Percentiles rank a stretch among this genome's conserved stretches.
phyloP scores from a whole-genome alignment of 2,113 vertebrate species.

The Galemys pyrenaicus region DNA sequence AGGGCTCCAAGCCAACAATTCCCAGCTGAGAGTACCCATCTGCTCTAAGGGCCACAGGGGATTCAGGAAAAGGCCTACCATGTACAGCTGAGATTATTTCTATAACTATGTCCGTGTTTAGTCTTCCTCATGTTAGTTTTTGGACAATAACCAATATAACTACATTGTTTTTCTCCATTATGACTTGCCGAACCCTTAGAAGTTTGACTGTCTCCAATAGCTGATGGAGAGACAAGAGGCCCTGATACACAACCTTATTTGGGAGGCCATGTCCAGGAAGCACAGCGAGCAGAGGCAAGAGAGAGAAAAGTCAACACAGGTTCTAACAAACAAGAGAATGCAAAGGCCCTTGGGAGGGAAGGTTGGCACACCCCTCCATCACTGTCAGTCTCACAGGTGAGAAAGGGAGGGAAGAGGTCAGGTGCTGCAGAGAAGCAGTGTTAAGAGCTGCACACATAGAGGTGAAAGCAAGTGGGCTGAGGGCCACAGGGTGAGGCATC shows the following conservation, averaged over 20 bases:
- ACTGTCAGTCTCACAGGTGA: rapidly evolving
- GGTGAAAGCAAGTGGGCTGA: neutral
- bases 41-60: neutral
- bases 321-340: neutral
- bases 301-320: neutral
- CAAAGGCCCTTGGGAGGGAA: neutral
- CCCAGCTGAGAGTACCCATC: neutral
- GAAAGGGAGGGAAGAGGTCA: neutral
- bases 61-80: neutral
- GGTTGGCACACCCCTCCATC: neutral
- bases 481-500: too few species aligned
- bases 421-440: neutral
- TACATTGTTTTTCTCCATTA: neutral
- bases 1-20: neutral
- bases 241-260: neutral
- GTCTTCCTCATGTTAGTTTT: neutral
- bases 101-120: neutral
- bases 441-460: neutral
- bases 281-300: neutral
- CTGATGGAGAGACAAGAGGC: neutral
- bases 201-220: neutral
- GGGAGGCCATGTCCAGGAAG: neutral
- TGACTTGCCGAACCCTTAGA: neutral
- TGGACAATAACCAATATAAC: neutral
- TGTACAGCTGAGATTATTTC: neutral